These are phyloP conservation scores for Oreochromis aureus DNA, from an alignment of 2,113 vertebrate genomes.

Conservation along the genomic window DNA sequence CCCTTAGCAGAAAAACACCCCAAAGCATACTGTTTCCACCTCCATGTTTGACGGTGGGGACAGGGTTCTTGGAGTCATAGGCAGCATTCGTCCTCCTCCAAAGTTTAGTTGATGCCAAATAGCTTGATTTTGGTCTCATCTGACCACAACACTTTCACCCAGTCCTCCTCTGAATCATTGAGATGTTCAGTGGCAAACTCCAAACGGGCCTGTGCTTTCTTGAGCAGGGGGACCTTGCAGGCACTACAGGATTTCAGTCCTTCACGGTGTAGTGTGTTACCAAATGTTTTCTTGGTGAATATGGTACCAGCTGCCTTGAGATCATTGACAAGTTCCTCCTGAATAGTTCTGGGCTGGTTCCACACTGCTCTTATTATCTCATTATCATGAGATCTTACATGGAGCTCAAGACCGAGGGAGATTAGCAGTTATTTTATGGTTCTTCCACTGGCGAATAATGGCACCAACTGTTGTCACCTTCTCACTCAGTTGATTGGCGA, in stretches of 20 bases:
- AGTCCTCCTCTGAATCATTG: neutral
- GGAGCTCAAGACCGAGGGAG: neutral
- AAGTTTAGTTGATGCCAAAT: neutral
- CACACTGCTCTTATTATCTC: neutral
- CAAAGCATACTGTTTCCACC: neutral
- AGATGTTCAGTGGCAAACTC: neutral
- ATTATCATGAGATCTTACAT: neutral
- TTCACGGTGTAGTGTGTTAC: neutral
- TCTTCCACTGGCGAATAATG: neutral
- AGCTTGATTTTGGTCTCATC: neutral
- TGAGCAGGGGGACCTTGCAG: neutral
- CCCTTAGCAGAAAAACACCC: neutral
- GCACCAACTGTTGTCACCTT: neutral
- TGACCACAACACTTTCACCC: neutral
- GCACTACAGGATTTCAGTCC: neutral
- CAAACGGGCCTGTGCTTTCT: neutral
- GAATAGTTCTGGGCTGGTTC: neutral
- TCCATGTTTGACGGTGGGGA: neutral
- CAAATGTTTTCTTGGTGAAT: neutral
- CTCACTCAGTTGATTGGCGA: neutral
- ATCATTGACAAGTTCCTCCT: neutral
- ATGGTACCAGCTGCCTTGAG: neutral
- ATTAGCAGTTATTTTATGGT: neutral
- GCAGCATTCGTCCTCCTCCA: neutral
- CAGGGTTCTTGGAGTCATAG: neutral